Conservation (phyloP, 2,888 invertebrate genomes). For the Eutolmus rufibarbis region DNA sequence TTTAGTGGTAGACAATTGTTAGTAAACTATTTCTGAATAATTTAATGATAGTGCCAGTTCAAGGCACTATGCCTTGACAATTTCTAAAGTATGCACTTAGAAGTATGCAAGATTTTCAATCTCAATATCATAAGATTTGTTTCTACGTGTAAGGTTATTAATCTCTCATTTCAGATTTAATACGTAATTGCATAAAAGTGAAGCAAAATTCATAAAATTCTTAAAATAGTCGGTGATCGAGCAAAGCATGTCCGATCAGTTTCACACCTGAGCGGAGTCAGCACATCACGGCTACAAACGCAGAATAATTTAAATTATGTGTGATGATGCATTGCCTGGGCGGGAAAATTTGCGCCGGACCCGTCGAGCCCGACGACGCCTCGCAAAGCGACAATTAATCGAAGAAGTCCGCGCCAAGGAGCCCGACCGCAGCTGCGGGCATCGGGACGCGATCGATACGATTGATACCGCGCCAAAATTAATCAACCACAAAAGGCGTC, state of each 20-base stretch:
- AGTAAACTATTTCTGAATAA: too few relatives aligned
- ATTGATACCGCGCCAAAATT: constrained; percentile 38
- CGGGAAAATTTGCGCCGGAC: not conserved
- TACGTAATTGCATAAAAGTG: too few relatives aligned
- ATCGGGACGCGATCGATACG: not conserved
- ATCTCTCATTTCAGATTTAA: too few relatives aligned
- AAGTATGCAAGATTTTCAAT: too few relatives aligned
- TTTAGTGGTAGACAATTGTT: too few relatives aligned
- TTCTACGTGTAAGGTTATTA: too few relatives aligned
- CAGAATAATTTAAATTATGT: not conserved
- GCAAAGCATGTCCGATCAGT: not conserved
- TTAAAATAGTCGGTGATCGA: not conserved
- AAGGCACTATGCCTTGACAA: too few relatives aligned
- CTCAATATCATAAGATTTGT: too few relatives aligned
- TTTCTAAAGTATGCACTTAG: too few relatives aligned
- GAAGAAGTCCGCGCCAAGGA: not conserved
- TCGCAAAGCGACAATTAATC: not conserved
- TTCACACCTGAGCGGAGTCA: not conserved
- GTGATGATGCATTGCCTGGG: not conserved
- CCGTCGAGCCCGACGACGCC: not conserved
- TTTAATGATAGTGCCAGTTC: too few relatives aligned
- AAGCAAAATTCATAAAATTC: not conserved
- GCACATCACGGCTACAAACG: not conserved
- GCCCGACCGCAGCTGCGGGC: constrained; percentile 6
- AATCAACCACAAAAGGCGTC: constrained; percentile 48